Percentiles rank a stretch among this genome's conserved stretches.
These are phyloP conservation scores for Esox niger DNA, from an alignment of 2,113 vertebrate genomes.

Conservation along the genomic window DNA sequence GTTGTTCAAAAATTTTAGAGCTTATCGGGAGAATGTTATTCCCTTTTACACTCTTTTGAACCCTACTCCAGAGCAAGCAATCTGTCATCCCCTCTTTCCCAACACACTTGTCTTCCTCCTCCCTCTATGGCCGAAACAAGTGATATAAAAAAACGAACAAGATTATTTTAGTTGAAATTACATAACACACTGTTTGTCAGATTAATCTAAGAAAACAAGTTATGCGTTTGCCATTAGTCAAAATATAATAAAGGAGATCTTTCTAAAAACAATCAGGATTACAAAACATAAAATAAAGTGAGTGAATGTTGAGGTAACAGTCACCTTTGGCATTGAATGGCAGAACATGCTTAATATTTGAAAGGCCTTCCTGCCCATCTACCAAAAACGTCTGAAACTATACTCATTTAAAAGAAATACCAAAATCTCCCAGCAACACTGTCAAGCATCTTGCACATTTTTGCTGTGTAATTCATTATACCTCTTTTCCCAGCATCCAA, in stretches of 20 bases:
- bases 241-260: neutral
- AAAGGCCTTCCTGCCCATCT: too few relatives aligned
- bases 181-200: conserved; percentile 50
- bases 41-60: conserved; percentile 50
- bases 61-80: neutral
- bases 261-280: conserved; percentile 11
- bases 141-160: conserved; percentile 55
- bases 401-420: too few relatives aligned
- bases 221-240: conserved; percentile 48
- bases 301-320: conserved; percentile 4
- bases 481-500: too few relatives aligned
- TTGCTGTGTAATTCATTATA: too few relatives aligned
- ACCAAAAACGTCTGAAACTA: too few relatives aligned
- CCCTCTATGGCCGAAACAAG: conserved; percentile 23
- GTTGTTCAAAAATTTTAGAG: conserved; percentile 43
- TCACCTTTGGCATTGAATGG: too few relatives aligned
- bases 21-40: conserved; percentile 51
- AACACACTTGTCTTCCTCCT: conserved; percentile 13
- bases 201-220: conserved; percentile 51
- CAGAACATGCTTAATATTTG: too few relatives aligned
- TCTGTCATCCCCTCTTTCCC: conserved; percentile 22
- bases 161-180: conserved; percentile 52
- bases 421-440: too few relatives aligned
- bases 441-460: too few relatives aligned
- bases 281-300: conserved; percentile 9